Base-by-base conservation (phyloP, 2,888 invertebrate species). In the Trichogramma evanescens region DNA sequence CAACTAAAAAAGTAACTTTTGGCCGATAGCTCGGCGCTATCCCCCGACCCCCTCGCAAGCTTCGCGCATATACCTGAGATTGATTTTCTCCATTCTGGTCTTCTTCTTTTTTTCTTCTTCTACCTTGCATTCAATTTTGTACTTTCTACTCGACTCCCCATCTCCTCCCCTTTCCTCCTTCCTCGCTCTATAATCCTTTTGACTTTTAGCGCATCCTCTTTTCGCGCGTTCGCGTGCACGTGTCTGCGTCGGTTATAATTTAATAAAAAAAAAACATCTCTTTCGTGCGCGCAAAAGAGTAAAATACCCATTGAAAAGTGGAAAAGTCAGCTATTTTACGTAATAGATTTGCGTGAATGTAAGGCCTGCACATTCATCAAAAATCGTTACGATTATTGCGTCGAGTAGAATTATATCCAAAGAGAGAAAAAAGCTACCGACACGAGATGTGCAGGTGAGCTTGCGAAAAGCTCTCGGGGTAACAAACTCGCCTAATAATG, bases 241-340 rank as follows among this genome's bases (percentile, higher is more conserved):
- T 62, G 61, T 65, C 57, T 54, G 57, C 57, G 57, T 64, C 52
- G 56, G 54, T 63, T 46, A 55, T 65, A 64, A 64, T 65, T 63
- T 63, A 63, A 63, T 61, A 60, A 65, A 56, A 60, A 60, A 61
- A 39, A 52, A 26, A 3, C 26, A 26, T 26, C 26, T 26, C 26
- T 26, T 2, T 26, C 26, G 26, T 26, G 26, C 26, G 26, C 26
- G 26, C 26, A 26, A 26, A 26, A 26, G 26, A 26, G 26, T 26
- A 26, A 26, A 26, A 2, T 26, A 26, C 26, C 26, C 3, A 26
- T 26, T 26, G 26, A 26, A 26, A 26, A 1, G 26, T 26, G 26
- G 26, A 26, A 26, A 26, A 26, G 3, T 26, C 26, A 26, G 26
- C 26, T 26, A 26, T 26, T 26, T 26, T 26, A 26, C 26, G 26